Percentiles rank a stretch among this genome's conserved stretches.
phyloP scores from a whole-genome alignment of 2,888 invertebrate species.

The Emmelina monodactyla region DNA sequence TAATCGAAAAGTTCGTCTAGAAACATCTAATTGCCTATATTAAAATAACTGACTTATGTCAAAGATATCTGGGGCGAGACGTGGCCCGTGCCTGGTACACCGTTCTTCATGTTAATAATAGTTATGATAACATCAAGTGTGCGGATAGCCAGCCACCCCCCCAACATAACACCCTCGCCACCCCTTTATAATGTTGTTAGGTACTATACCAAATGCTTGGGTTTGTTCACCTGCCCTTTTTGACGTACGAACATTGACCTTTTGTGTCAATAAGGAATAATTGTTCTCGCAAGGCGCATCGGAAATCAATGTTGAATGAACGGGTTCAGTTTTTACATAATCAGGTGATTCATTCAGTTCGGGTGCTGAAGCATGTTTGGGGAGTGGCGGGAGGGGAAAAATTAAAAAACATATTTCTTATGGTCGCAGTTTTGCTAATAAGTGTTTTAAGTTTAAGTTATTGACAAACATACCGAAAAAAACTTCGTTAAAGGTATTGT shows the following conservation, averaged over 20 bases:
- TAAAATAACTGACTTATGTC: conserved; percentile 65
- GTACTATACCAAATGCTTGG: conserved; percentile 22
- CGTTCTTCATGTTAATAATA: conserved; percentile 64
- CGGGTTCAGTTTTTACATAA: no score
- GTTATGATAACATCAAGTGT: conserved; percentile 65
- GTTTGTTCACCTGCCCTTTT: conserved; percentile 19
- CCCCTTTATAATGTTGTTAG: conserved; percentile 18
- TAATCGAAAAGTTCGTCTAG: conserved; percentile 59
- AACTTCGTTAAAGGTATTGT: no score
- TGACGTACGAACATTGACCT: background rate
- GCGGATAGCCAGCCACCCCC: conserved; percentile 45
- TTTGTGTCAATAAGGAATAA: conserved; percentile 1
- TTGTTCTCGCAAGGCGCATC: no score
- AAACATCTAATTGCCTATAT: conserved; percentile 61
- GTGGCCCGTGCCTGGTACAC: conserved; percentile 51
- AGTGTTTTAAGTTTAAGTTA: no score
- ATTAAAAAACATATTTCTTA: no score
- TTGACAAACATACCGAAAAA: no score
- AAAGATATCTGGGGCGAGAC: conserved; percentile 58
- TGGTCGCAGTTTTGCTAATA: no score
- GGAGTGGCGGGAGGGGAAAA: no score
- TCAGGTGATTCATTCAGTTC: no score
- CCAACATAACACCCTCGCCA: conserved; percentile 21
- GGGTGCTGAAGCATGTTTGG: no score
- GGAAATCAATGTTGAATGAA: no score